These are phyloP conservation scores for Thereuonema tuberculata DNA, from an alignment of 1,140 invertebrate genomes.

Conservation along the genomic window DNA sequence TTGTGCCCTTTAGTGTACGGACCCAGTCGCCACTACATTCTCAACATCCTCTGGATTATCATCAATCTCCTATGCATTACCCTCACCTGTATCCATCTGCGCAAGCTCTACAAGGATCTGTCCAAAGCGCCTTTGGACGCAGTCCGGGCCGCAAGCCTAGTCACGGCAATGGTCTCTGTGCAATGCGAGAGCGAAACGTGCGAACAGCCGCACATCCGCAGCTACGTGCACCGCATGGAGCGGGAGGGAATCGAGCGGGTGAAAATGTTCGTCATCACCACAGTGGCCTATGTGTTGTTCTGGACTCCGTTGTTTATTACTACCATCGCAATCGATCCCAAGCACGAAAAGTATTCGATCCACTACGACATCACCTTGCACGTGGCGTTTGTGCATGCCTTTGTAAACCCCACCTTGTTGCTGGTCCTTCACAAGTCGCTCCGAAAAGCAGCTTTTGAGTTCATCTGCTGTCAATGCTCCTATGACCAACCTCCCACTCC, in stretches of 20 bases:
- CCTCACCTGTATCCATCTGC: conserved; percentile 66
- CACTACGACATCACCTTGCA: conserved; percentile 65
- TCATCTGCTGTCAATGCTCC: conserved; percentile 56
- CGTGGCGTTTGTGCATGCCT: conserved; percentile 73
- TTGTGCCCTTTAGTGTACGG: conserved; percentile 40
- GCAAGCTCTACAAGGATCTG: conserved; percentile 68
- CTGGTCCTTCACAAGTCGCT: conserved; percentile 59
- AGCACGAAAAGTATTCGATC: conserved; percentile 30
- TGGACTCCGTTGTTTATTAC: conserved; percentile 80
- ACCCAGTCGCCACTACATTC: conserved; percentile 69
- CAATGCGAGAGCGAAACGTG: conserved; percentile 28
- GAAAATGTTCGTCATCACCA: conserved; percentile 73
- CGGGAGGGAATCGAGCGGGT: conserved; percentile 48
- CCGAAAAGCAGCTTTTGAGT: conserved; percentile 46
- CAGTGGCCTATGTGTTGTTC: conserved; percentile 66
- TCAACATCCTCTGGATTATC: conserved; percentile 77
- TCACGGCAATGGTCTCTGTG: conserved; percentile 57
- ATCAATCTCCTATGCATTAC: conserved; percentile 75
- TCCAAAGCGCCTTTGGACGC: conserved; percentile 42
- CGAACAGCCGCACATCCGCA: conserved; percentile 58
- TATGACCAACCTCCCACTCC: conserved; percentile 14
- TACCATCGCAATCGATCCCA: conserved; percentile 44
- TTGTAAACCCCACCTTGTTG: conserved; percentile 68
- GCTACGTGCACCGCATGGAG: conserved; percentile 60
- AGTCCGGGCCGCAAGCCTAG: conserved; percentile 53